Evolutionary conservation across 2,113 vertebrate species (phyloP).

Genomic region (Psittacula cyanocephala): DNA sequence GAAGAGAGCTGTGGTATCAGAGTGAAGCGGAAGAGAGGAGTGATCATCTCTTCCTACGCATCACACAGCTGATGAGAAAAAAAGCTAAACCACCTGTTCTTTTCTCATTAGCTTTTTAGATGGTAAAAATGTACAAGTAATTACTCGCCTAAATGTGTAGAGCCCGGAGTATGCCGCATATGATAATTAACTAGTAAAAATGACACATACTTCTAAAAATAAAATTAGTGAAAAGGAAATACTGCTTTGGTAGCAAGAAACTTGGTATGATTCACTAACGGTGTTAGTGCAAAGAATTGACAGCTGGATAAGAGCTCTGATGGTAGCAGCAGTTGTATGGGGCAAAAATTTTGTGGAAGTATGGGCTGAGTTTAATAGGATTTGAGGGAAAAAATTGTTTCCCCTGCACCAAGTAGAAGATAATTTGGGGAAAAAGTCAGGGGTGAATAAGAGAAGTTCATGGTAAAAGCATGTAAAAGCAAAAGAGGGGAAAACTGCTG

Average conservation of each 20-base stretch:
- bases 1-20: neutral
- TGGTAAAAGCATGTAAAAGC: neutral
- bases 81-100: neutral
- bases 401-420: neutral
- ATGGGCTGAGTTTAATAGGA: neutral
- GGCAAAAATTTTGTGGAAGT: neutral
- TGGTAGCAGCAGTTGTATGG: neutral
- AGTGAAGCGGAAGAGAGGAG: neutral
- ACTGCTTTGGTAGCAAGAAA: neutral
- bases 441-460: neutral
- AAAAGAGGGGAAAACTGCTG: neutral
- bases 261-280: neutral
- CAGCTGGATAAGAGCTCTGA: neutral
- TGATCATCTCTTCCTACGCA: neutral
- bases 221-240: neutral
- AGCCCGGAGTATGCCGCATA: neutral
- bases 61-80: neutral
- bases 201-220: neutral
- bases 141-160: neutral
- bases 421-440: neutral
- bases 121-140: neutral
- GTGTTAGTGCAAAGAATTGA: neutral
- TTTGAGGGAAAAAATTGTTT: neutral
- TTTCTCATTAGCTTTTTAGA: neutral
- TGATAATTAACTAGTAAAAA: neutral